These are phyloP conservation scores for Apis cerana DNA, from an alignment of 1,140 invertebrate genomes.

Conservation along the genomic window DNA sequence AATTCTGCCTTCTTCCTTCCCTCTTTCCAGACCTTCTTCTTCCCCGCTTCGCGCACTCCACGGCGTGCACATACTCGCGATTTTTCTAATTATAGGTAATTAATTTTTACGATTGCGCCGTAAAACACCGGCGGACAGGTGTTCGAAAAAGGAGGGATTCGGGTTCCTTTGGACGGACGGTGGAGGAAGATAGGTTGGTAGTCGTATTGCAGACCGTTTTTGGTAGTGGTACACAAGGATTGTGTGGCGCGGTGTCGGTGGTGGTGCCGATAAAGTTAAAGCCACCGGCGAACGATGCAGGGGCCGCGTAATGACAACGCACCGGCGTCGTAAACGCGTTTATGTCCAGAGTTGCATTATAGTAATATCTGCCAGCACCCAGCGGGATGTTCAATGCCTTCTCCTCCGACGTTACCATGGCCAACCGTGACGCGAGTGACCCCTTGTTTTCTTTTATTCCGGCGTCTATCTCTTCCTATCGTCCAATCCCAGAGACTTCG, in stretches of 20 bases:
- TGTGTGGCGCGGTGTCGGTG: constrained; percentile 59
- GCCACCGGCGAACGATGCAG: constrained; percentile 77
- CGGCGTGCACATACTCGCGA: constrained; percentile 15
- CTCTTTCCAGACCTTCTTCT: no score
- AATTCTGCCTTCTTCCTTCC: not conserved
- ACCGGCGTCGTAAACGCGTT: constrained; percentile 81
- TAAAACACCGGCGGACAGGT: constrained; percentile 73
- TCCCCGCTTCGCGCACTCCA: not conserved
- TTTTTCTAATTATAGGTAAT: constrained; percentile 75
- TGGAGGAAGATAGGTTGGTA: not conserved
- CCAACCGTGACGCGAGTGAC: constrained; percentile 39
- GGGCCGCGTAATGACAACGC: constrained; percentile 80
- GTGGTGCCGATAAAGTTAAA: constrained; percentile 79
- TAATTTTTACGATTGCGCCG: constrained; percentile 72
- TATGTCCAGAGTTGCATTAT: constrained; percentile 81
- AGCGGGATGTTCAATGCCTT: constrained; percentile 68
- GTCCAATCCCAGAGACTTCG: constrained; percentile 51
- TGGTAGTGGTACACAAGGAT: constrained; percentile 60
- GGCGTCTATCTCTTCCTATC: constrained; percentile 35
- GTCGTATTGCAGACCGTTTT: constrained; percentile 18
- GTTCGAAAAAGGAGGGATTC: constrained; percentile 49
- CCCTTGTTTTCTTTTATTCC: constrained; percentile 53
- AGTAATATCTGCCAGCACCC: constrained; percentile 78
- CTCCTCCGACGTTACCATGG: constrained; percentile 64
- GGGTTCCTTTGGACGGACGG: not conserved